phyloP scores from a whole-genome alignment of 2,113 vertebrate genomes.

The Pygoscelis antarcticus region DNA sequence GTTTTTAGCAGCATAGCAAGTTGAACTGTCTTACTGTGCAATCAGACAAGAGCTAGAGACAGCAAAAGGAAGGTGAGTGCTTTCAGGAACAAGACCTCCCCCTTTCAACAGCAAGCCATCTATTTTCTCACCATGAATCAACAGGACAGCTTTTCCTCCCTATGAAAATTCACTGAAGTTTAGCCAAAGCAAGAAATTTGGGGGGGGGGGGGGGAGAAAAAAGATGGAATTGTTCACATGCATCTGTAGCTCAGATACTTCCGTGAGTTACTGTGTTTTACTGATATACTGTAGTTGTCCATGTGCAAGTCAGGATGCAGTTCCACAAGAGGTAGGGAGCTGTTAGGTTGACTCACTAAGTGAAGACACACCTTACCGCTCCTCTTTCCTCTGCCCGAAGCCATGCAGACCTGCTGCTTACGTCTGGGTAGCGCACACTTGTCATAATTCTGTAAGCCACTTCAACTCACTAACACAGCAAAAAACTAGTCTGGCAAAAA shows the following conservation, averaged over 20 bases:
- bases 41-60: not conserved
- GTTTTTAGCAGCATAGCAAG: not conserved
- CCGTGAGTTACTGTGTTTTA: not conserved
- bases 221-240: not conserved
- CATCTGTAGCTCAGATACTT: not conserved
- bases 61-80: not conserved
- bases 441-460: not conserved
- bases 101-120: not conserved
- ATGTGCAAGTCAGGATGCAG: not conserved
- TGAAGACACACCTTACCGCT: not conserved
- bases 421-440: not conserved
- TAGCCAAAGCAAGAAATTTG: not conserved
- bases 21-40: not conserved
- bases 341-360: not conserved
- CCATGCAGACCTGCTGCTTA: not conserved
- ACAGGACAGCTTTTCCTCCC: not conserved
- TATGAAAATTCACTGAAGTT: not conserved
- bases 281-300: not conserved
- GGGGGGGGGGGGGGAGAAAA: too few relatives aligned
- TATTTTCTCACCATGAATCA: not conserved
- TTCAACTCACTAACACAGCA: not conserved
- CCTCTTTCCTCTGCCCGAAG: not conserved
- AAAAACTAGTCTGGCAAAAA: not conserved
- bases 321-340: rapidly evolving
- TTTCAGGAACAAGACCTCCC: not conserved